Evolutionary conservation across 1,140 invertebrate genomes (phyloP), one percentile per base, ranked within the genome.

Genomic region (Hyles euphorbiae): DNA sequence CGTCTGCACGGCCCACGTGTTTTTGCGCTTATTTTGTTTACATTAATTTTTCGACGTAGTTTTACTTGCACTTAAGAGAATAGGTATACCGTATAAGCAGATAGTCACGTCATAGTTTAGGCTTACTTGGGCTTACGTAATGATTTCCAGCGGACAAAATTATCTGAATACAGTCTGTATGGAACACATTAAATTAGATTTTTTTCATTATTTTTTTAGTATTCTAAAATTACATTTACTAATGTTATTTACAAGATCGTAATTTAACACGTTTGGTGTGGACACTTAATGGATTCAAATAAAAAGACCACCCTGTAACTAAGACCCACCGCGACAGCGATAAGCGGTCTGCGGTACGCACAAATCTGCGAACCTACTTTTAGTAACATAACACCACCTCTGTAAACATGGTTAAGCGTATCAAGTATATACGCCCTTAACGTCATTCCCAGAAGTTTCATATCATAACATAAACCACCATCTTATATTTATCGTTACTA

Each of bases 371-470:
- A 81, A 81, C 68, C 70, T 58, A 76, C 61, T 6, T 58, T 64
- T 12, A 34, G 57, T 64, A 64, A 64, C 54, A 44, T 60, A 56
- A 58, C 10, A 63, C 56, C 11, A 45, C 49, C 49, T 49, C 43
- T 60, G 48, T 64, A 64, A 64, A 64, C 62, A 63, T 40, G 34
- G 59, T 76, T 63, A 72, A 57, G 36, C 45, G 63, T 61, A 60
- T 80, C 81, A 70, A 83, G 72, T 68, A 58, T 59, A 66, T 61
- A 62, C 68, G 54, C 80, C 36, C 75, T 78, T 66, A 68, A 76
- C 72, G 79, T 74, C 76, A 74, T 85, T 83, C 81, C 77, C 45
- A 72, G 83, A 82, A 86, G 59, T 63, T 62, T 65, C 60, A 67
- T 86, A 81, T 81, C 82, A 85, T 83, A 83, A 83, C 80, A 81